These are phyloP conservation scores for Hydrolagus affinis DNA, from an alignment of 2,113 vertebrate species.

Conservation along the genomic window DNA sequence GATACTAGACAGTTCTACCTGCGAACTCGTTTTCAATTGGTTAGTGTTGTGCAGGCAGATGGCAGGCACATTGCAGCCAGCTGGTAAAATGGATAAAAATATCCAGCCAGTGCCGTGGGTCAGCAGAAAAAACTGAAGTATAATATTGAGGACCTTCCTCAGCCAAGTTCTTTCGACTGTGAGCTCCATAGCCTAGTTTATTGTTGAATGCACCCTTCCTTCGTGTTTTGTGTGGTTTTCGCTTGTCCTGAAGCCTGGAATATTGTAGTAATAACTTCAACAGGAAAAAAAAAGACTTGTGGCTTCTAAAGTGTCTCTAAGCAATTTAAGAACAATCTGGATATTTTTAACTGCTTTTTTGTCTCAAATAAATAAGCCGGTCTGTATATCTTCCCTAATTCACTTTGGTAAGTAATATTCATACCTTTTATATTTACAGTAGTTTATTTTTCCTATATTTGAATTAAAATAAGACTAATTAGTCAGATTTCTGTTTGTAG, in stretches of 20 bases:
- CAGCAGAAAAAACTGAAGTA: not conserved
- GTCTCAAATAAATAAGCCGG: not conserved
- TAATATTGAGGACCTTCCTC: not conserved
- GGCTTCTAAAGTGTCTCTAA: too few species aligned
- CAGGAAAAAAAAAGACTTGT: too few species aligned
- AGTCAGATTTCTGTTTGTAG: not conserved
- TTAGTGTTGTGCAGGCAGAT: not conserved
- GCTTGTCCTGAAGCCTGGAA: not conserved
- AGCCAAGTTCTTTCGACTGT: not conserved
- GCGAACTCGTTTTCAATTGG: not conserved
- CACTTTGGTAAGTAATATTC: not conserved
- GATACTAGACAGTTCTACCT: not conserved
- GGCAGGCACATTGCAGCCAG: not conserved
- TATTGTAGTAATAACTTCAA: not conserved
- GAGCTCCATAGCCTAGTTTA: not conserved
- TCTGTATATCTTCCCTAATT: not conserved
- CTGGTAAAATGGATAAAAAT: not conserved
- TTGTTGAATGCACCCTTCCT: not conserved
- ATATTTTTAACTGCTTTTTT: not conserved
- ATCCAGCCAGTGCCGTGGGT: not conserved
- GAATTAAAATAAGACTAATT: not conserved
- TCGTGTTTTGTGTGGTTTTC: not conserved
- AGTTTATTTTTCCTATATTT: not conserved
- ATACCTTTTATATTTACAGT: not conserved
- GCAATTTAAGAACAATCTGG: not conserved